phyloP scores from a whole-genome alignment of 2,888 invertebrate genomes.

The Abrostola triplasia region DNA sequence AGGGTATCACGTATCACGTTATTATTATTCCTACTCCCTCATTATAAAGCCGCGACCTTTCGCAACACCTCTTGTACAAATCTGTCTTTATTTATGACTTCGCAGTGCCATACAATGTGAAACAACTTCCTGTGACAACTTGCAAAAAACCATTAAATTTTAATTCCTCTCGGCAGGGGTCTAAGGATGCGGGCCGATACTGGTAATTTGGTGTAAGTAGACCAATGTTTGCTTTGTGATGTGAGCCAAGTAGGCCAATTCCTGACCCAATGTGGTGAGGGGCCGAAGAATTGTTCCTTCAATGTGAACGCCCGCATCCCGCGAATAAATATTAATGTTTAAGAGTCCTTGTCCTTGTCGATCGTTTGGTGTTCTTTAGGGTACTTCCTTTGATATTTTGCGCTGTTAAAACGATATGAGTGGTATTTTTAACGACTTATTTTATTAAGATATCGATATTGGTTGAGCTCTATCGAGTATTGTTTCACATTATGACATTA shows the following conservation, averaged over 20 bases:
- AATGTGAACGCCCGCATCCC: conserved; percentile 79
- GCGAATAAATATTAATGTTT: conserved; percentile 78
- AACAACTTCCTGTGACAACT: conserved; percentile 51
- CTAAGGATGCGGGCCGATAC: conserved; percentile 84
- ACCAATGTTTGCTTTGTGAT: conserved; percentile 57
- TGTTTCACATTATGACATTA: too few species aligned
- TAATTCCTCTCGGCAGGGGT: conserved; percentile 74
- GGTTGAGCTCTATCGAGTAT: too few species aligned
- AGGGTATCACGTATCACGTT: conserved; percentile 17
- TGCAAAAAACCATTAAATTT: conserved; percentile 66
- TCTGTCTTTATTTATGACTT: conserved; percentile 31
- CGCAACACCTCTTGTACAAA: conserved; percentile 23
- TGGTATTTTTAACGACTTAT: too few species aligned
- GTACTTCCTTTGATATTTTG: conserved; percentile 17
- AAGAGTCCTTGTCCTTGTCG: conserved; percentile 46
- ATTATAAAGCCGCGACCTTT: conserved; percentile 12
- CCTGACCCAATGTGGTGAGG: conserved; percentile 75
- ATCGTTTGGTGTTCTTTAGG: conserved; percentile 25
- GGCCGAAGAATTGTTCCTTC: conserved; percentile 82
- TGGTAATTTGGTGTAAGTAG: conserved; percentile 80
- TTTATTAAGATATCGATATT: not conserved
- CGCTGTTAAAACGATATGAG: conserved; percentile 1
- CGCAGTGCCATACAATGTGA: conserved; percentile 33
- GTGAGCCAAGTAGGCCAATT: conserved; percentile 81
- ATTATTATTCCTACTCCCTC: conserved; percentile 13